phyloP scores from a whole-genome alignment of 2,888 invertebrate species.

The Ceriagrion tenellum region DNA sequence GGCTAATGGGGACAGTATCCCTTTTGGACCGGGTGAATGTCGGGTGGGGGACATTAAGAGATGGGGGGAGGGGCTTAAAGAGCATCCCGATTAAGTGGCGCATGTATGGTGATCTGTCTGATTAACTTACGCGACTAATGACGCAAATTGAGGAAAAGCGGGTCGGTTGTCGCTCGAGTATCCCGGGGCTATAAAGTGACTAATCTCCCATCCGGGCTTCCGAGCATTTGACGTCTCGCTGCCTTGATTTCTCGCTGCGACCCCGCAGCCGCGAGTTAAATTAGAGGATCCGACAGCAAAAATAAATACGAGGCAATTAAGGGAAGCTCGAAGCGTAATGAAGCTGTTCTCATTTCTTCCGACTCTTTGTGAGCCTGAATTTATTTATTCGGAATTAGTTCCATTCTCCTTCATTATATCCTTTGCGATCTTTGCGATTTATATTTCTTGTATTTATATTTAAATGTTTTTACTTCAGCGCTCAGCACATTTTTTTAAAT shows the following conservation, averaged over 20 bases:
- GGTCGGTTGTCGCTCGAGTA: neutral
- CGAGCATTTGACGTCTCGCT: neutral
- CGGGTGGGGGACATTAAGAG: neutral
- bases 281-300: neutral
- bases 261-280: neutral
- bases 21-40: neutral
- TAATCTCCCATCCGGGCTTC: neutral
- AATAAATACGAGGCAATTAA: neutral
- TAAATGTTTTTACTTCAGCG: too few species aligned
- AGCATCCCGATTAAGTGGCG: neutral
- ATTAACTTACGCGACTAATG: neutral
- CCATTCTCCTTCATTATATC: neutral
- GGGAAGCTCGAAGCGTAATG: neutral
- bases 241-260: neutral
- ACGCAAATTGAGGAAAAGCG: neutral
- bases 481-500: too few species aligned
- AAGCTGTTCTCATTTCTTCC: neutral
- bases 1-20: neutral
- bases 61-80: neutral
- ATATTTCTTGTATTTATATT: too few species aligned
- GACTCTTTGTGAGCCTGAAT: neutral
- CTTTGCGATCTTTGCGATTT: neutral
- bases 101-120: neutral
- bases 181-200: neutral
- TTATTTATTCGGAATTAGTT: neutral